Percentiles rank a stretch among this genome's conserved stretches.
phyloP scores from a whole-genome alignment of 2,888 invertebrate species.

The Trypoxylon attenuatum region DNA sequence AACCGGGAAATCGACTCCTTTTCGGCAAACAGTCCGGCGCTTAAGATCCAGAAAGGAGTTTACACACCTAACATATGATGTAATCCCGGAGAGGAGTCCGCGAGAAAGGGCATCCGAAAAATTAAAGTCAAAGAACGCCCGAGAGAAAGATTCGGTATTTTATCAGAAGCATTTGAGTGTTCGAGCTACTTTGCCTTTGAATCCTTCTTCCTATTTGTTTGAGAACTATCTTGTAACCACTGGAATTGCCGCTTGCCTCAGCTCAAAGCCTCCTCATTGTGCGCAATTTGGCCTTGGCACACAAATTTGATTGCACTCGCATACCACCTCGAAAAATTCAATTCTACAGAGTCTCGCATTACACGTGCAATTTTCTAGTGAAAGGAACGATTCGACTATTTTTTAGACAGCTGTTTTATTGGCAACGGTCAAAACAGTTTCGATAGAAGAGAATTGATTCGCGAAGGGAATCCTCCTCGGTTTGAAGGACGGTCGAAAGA shows the following conservation, averaged over 20 bases:
- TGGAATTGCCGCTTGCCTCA: constrained; percentile 19
- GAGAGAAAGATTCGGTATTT: not conserved
- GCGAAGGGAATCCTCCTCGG: no score
- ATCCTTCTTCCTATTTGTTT: constrained; percentile 19
- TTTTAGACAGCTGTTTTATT: no score
- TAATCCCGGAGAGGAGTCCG: not conserved
- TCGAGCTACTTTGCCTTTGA: no score
- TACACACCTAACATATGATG: not conserved
- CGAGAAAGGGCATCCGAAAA: constrained; percentile 6
- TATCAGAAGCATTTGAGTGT: no score
- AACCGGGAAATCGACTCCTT: not conserved
- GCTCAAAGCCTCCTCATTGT: constrained; percentile 13
- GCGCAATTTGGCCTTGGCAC: not conserved
- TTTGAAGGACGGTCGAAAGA: constrained; percentile 30
- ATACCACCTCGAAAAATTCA: no score
- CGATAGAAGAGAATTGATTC: not conserved
- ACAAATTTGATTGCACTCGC: not conserved
- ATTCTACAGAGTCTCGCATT: no score
- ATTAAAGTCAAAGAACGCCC: not conserved
- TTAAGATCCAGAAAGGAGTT: not conserved
- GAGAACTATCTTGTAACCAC: constrained; percentile 32
- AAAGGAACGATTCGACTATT: no score
- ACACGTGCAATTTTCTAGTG: no score
- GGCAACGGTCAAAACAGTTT: no score
- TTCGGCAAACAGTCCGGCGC: not conserved